These are phyloP conservation scores for Cryptosula pallasiana DNA, from an alignment of 2,888 invertebrate species.

Conservation along the genomic window DNA sequence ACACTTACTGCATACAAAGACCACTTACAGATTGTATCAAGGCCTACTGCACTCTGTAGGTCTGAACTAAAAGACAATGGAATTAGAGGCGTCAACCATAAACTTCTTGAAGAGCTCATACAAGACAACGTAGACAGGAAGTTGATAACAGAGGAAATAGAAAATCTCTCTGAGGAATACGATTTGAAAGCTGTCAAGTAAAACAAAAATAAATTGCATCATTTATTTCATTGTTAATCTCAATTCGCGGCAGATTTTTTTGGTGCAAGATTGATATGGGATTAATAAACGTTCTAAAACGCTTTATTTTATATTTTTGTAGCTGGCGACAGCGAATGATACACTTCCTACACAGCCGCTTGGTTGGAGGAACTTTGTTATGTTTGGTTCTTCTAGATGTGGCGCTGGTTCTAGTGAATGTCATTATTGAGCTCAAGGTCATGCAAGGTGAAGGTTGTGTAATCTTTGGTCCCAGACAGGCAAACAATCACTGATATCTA, in stretches of 20 bases:
- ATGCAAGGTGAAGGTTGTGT: not conserved
- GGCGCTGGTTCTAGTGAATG: not conserved
- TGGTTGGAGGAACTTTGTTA: not conserved
- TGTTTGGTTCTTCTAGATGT: not conserved
- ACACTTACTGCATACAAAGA: too few relatives aligned
- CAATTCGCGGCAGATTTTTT: not conserved
- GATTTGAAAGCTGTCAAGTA: constrained; percentile 6
- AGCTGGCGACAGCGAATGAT: constrained; percentile 11
- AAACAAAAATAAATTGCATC: not conserved
- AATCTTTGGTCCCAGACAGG: too few relatives aligned
- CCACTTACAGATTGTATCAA: too few relatives aligned
- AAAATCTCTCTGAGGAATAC: not conserved
- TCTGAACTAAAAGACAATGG: constrained; percentile 5
- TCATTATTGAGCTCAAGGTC: not conserved
- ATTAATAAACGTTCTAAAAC: not conserved
- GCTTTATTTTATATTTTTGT: too few relatives aligned
- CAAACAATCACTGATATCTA: too few relatives aligned
- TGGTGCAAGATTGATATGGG: not conserved
- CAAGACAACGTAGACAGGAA: constrained; percentile 3
- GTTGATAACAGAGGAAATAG: constrained; percentile 18
- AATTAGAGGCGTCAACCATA: constrained; percentile 1
- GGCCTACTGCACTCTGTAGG: not conserved
- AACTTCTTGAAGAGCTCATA: not conserved
- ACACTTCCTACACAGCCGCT: not conserved
- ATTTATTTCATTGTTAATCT: not conserved